Base-by-base conservation (phyloP, 2,888 invertebrate genomes). In the Hyposoter didymator region DNA sequence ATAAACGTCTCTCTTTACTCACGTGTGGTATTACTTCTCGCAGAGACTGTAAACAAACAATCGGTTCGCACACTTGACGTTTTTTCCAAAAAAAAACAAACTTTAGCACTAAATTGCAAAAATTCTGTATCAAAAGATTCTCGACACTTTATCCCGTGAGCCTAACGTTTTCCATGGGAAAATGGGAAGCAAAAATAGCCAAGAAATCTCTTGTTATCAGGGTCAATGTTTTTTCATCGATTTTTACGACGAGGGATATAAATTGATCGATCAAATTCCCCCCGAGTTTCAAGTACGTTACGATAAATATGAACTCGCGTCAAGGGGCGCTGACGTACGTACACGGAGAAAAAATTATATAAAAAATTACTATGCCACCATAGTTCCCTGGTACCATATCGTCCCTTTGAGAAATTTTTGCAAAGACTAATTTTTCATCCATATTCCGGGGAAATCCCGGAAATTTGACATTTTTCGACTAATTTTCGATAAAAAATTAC, bases 11-110 rank as follows among this genome's bases (percentile, higher is more conserved):
- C 89, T 97, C 97, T 94, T 97, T 96, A 93, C 97, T 97, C 52
- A 98, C 96, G 91, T 98, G 98, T 0, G 98, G 98, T 89, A 98
- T 97, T 2, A 98, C 98, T 92, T 97, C 96, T 45, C 98, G 95
- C 74, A 98, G 95, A 90, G 97, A 97, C 96, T 97, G 95, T 28
- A 95, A 94, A 66, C 1, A 45, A 22, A 69, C 28, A 2, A 45
- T 47, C 10, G 12, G 8, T 64, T 39, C 6, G 70, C 10, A 52
- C 45, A 17, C 7, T 45, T 19, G 17, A 14, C 14, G 28, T 4
- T 28, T 22, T 55, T 3, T 7, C 1, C 7, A 5, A 35, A 35
- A 35, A n/a, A n/a, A n/a, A n/a, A n/a, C n/a, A n/a, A 35, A 35
- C 35, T 35, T 35, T 4, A 55, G 0, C 10, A 55, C 12, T 4